Percentiles rank a stretch among this genome's conserved stretches.
These are phyloP conservation scores for Anolis apletophallus DNA, from an alignment of 2,797 vertebrate species.

Conservation along the genomic window DNA sequence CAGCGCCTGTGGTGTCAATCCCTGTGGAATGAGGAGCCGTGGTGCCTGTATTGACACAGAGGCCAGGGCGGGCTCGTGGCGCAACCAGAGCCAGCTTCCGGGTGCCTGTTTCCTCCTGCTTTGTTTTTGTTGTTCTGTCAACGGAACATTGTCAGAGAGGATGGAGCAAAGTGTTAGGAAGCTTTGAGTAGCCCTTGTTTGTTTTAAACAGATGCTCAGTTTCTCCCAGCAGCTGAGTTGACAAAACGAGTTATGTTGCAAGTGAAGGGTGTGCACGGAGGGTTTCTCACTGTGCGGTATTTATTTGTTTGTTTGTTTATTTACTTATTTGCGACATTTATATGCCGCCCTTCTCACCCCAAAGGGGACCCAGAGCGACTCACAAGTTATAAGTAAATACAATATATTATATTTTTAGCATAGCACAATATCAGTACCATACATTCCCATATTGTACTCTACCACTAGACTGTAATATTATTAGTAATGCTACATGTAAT, in stretches of 20 bases:
- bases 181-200: neutral
- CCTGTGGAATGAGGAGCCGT: neutral
- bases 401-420: too few species aligned
- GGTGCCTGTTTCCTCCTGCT: neutral
- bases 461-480: too few species aligned
- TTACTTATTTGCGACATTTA: too few species aligned
- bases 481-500: too few species aligned
- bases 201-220: neutral
- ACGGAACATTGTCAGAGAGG: neutral
- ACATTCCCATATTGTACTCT: too few species aligned
- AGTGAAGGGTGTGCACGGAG: neutral
- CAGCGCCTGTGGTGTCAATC: neutral
- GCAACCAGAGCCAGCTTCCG: too few species aligned
- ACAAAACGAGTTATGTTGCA: neutral
- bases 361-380: too few species aligned
- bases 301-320: too few species aligned
- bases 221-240: neutral
- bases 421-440: too few species aligned
- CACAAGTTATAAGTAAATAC: too few species aligned
- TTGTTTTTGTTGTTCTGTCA: neutral
- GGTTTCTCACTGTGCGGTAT: neutral
- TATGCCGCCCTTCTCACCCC: too few species aligned
- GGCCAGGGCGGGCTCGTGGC: neutral
- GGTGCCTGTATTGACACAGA: neutral
- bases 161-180: neutral